These are phyloP conservation scores for Teleiodes luculella DNA, from an alignment of 2,888 invertebrate genomes.

Conservation along the genomic window DNA sequence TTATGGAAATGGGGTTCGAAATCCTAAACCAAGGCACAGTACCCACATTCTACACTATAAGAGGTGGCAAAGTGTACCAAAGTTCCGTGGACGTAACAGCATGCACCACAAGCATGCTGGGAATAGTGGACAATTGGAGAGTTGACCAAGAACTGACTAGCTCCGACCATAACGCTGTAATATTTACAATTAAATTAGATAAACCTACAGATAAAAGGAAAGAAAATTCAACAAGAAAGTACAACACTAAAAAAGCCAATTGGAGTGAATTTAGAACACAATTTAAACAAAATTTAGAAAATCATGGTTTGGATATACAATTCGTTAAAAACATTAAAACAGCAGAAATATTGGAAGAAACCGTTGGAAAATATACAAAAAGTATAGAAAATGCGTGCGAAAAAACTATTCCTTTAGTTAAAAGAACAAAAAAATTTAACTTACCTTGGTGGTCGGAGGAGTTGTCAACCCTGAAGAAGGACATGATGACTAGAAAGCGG, in stretches of 20 bases:
- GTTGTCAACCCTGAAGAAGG: neutral
- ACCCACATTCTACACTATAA: conserved; percentile 7
- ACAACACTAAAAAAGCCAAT: conserved; percentile 13
- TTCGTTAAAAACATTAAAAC: neutral
- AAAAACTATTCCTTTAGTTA: neutral
- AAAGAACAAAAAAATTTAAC: neutral
- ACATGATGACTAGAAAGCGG: neutral
- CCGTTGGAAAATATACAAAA: neutral
- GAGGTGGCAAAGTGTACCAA: neutral
- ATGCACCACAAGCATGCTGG: neutral
- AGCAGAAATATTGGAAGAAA: neutral
- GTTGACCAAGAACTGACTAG: neutral
- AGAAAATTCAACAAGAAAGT: neutral
- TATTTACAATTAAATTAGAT: neutral
- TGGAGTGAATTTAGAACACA: neutral
- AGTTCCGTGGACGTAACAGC: conserved; percentile 4
- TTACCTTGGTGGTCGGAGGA: conserved; percentile 15
- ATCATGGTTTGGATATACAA: too few relatives aligned
- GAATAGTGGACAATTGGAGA: neutral
- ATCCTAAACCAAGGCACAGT: neutral
- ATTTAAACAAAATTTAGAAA: too few relatives aligned
- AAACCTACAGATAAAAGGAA: neutral
- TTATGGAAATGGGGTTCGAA: conserved; percentile 8
- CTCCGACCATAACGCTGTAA: conserved; percentile 14
- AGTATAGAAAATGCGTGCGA: neutral